Percentiles rank a stretch among this genome's conserved stretches.
Conservation (phyloP, 2,888 invertebrate genomes). For the Drosophila tanythrix region DNA sequence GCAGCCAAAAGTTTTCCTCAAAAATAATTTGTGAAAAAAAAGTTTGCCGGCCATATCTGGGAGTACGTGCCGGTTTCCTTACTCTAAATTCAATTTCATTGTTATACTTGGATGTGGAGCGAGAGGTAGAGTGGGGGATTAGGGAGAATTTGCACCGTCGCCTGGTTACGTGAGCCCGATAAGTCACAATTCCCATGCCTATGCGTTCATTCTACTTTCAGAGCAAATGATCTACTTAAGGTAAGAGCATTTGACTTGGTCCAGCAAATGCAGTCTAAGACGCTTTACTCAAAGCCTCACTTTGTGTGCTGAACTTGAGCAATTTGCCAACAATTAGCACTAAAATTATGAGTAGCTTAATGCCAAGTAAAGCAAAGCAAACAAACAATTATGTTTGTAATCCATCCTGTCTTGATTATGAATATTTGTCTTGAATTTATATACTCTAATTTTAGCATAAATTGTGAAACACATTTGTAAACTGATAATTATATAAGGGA, state of each 20-base stretch:
- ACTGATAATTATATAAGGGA: background rate
- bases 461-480: no score
- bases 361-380: background rate
- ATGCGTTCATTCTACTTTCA: constrained; percentile 11
- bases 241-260: constrained; percentile 18
- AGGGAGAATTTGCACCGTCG: constrained; percentile 22
- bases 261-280: constrained; percentile 8
- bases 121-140: background rate
- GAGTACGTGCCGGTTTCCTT: constrained; percentile 73
- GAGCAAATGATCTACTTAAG: constrained; percentile 40
- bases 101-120: constrained; percentile 45
- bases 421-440: background rate
- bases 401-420: background rate
- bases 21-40: constrained; percentile 76
- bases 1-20: constrained; percentile 64
- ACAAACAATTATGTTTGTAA: background rate
- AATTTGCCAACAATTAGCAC: background rate
- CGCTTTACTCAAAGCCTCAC: background rate
- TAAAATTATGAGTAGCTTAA: background rate
- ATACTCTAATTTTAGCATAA: no score
- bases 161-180: constrained; percentile 52
- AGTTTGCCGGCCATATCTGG: constrained; percentile 69
- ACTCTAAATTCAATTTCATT: constrained; percentile 77
- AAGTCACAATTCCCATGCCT: constrained; percentile 33
- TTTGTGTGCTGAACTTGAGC: background rate